A percentile compares a stretch with the other conserved stretches of the same genome.
Evolutionary conservation across 2,888 invertebrate genomes (phyloP).

Genomic region (Amphiduros pacificus): DNA sequence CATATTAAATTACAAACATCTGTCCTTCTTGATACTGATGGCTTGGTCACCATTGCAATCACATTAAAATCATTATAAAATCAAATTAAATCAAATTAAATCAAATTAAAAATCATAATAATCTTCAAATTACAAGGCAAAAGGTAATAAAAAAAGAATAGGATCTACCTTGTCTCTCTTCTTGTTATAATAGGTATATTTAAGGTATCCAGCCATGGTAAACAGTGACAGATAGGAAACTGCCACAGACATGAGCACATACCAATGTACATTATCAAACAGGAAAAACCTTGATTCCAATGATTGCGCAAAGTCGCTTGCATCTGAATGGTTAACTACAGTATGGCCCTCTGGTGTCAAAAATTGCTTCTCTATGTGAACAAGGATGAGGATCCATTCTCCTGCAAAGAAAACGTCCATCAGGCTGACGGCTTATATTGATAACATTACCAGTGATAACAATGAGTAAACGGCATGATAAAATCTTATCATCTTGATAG

Average conservation of each 20-base stretch:
- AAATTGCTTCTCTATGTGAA: conserved; percentile 8
- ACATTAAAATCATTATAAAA: too few species aligned
- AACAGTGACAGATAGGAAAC: conserved; percentile 69
- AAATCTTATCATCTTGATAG: too few species aligned
- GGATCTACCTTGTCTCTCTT: conserved; percentile 62
- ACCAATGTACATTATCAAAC: conserved; percentile 10
- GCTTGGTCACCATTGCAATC: too few species aligned
- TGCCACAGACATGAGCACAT: conserved; percentile 1
- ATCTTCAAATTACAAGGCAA: too few species aligned
- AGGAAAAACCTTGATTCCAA: neutral
- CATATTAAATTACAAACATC: too few species aligned
- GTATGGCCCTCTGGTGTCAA: neutral
- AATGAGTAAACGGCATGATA: too few species aligned
- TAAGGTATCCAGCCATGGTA: conserved; percentile 66
- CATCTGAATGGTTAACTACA: neutral
- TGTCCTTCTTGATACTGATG: too few species aligned
- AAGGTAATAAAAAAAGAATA: too few species aligned
- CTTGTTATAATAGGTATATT: conserved; percentile 75
- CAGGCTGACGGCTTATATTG: too few species aligned
- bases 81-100: too few species aligned
- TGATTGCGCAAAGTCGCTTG: neutral
- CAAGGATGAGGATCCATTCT: conserved; percentile 8
- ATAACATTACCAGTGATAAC: too few species aligned
- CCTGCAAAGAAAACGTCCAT: neutral
- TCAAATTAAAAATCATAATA: too few species aligned